phyloP scores from a whole-genome alignment of 2,888 invertebrate genomes.

The Sclerodermus sp. region DNA sequence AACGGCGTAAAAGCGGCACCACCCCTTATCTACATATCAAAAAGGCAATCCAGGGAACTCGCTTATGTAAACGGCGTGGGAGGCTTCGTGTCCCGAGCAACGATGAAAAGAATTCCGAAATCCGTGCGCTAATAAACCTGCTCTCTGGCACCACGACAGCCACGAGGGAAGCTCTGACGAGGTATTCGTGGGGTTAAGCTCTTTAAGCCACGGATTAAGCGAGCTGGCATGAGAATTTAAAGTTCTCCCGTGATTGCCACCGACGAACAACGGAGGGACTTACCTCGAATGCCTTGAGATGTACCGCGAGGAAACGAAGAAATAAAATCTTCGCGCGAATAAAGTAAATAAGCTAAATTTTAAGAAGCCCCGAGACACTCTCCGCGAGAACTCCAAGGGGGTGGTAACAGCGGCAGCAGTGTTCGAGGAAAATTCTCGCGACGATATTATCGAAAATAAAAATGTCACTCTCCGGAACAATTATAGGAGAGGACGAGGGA shows the following conservation, averaged over 20 bases:
- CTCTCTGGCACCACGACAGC: conserved; percentile 36
- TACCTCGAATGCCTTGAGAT: conserved; percentile 10
- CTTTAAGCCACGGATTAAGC: conserved; percentile 54
- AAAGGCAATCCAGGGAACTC: conserved; percentile 58
- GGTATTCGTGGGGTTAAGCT: conserved; percentile 55
- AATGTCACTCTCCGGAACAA: too few species aligned
- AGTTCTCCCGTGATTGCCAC: conserved; percentile 28
- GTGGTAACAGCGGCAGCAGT: too few species aligned
- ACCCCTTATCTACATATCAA: conserved; percentile 58
- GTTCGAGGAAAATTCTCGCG: too few species aligned
- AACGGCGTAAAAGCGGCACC: conserved; percentile 53
- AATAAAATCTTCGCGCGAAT: neutral
- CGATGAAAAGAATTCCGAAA: conserved; percentile 58
- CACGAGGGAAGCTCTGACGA: conserved; percentile 46
- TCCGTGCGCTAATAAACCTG: conserved; percentile 57
- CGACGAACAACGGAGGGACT: neutral
- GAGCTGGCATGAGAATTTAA: conserved; percentile 48
- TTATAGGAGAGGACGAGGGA: too few species aligned
- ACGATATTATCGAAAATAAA: too few species aligned
- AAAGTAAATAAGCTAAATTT: too few species aligned
- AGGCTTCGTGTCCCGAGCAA: conserved; percentile 41
- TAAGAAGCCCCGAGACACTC: too few species aligned
- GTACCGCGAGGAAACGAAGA: conserved; percentile 7
- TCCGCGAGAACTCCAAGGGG: too few species aligned
- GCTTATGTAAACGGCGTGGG: conserved; percentile 57